Base-by-base conservation (phyloP, 2,797 vertebrate species). In the Melanotaenia maccullochi region DNA sequence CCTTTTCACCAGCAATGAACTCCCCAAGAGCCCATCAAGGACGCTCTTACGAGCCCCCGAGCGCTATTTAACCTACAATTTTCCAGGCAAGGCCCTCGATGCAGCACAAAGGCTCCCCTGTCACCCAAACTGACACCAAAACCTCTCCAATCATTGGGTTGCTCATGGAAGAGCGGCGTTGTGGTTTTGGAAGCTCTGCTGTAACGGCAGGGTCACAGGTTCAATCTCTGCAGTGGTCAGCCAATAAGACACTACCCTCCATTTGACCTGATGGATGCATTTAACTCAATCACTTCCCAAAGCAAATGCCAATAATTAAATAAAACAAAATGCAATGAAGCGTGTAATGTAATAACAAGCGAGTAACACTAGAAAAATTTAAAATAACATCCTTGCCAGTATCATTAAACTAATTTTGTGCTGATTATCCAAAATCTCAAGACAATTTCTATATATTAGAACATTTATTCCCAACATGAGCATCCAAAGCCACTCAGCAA, bases 1-100 rank as follows among this genome's bases (percentile, higher is more conserved):
- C 59, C 68, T 66, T 76, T 59, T 61, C 76, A 51, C 75, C 76
- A 82, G 2, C 67, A 14, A 20, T 83, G 85, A 91, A 87, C 90
- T 90, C 90, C 90, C 89, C 4, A 6, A 7, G 81, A 85, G 87
- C 84, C 87, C 81, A 80, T 88, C 83, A 79, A 68, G 60, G 85
- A 67, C 68, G 4, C 56, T 55, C 71, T 89, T 82, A 90, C 61
- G 67, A 88, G 87, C 72, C 89, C 87, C 87, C n/a, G 57, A 59
- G 78, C 35, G 59, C 81, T 40, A 62, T 63, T 89, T 86, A 87
- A 90, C 83, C 80, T 25, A 16, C 66, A 24, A 44, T 78, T 87
- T 91, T 87, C 84, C 89, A 89, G 78, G 83, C 85, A 60, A 54
- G 77, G 33, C 70, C 74, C 60, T 49, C 1, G 9, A 24, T 6